A percentile compares a stretch with the other conserved stretches of the same genome.
phyloP scores from a whole-genome alignment of 2,888 invertebrate genomes.

The Erebia epiphron region DNA sequence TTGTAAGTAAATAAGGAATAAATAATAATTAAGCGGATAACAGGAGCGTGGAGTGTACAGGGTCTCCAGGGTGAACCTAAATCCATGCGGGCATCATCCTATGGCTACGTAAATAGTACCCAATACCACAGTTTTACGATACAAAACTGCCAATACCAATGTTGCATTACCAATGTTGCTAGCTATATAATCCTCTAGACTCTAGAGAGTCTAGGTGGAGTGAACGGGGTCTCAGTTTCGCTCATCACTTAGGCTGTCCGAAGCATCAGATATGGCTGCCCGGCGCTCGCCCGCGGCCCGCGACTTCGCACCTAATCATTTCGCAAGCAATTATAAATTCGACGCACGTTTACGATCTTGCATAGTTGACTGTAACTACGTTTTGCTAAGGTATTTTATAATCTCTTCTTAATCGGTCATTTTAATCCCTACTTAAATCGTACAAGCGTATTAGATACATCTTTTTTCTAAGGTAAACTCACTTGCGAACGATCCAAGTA shows the following conservation, averaged over 20 bases:
- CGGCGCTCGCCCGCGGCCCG: conserved; percentile 54
- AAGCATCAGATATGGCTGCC: conserved; percentile 62
- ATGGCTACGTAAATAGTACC: too few species aligned
- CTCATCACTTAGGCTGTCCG: conserved; percentile 67
- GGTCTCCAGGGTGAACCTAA: too few species aligned
- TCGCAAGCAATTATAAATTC: conserved; percentile 63
- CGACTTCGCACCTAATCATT: conserved; percentile 77
- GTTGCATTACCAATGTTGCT: neutral
- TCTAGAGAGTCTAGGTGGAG: neutral
- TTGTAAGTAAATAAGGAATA: too few species aligned
- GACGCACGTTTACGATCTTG: conserved; percentile 34
- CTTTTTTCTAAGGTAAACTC: neutral
- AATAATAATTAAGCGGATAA: too few species aligned
- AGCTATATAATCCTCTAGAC: conserved; percentile 7
- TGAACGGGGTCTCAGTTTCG: conserved; percentile 25
- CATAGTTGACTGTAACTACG: conserved; percentile 25
- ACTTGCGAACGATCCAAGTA: too few species aligned
- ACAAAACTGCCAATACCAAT: too few species aligned
- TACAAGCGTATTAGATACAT: neutral
- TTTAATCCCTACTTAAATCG: neutral
- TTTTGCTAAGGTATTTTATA: conserved; percentile 8
- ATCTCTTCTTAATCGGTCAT: conserved; percentile 18
- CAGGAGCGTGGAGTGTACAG: too few species aligned
- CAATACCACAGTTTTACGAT: too few species aligned
- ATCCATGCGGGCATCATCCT: too few species aligned